These are phyloP conservation scores for Lochmaea capreae DNA, from an alignment of 2,888 invertebrate species.

Conservation along the genomic window DNA sequence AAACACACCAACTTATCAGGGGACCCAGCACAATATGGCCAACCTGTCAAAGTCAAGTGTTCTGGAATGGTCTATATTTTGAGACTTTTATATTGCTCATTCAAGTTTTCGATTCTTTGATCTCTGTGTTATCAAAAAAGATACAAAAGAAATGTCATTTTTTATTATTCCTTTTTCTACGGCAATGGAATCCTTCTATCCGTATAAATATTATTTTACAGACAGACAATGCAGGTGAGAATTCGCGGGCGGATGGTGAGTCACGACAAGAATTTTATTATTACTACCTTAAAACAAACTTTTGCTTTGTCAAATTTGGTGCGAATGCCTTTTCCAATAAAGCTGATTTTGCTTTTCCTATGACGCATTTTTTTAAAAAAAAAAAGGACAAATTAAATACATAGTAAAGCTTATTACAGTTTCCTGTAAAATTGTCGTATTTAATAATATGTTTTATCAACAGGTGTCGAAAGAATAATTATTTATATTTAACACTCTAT, in stretches of 20 bases:
- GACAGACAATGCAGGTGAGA: constrained; percentile 4
- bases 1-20: no score
- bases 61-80: no score
- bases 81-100: no score
- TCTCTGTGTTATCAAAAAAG: no score
- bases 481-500: no score
- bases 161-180: not conserved
- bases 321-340: not conserved
- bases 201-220: not conserved
- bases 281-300: constrained; percentile 6
- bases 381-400: not conserved
- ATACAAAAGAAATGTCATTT: not conserved
- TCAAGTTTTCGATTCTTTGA: no score
- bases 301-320: constrained; percentile 8
- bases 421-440: no score
- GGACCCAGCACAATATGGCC: no score
- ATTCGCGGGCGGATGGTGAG: constrained; percentile 13
- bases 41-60: no score
- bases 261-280: constrained; percentile 4
- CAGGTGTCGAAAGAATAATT: no score
- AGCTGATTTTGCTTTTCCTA: not conserved
- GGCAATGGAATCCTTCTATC: constrained; percentile 1
- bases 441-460: no score
- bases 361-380: not conserved
- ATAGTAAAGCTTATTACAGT: no score